Percentiles rank a stretch among this genome's conserved stretches.
These are phyloP conservation scores for Oceanites oceanicus DNA, from an alignment of 2,113 vertebrate species.

Conservation along the genomic window DNA sequence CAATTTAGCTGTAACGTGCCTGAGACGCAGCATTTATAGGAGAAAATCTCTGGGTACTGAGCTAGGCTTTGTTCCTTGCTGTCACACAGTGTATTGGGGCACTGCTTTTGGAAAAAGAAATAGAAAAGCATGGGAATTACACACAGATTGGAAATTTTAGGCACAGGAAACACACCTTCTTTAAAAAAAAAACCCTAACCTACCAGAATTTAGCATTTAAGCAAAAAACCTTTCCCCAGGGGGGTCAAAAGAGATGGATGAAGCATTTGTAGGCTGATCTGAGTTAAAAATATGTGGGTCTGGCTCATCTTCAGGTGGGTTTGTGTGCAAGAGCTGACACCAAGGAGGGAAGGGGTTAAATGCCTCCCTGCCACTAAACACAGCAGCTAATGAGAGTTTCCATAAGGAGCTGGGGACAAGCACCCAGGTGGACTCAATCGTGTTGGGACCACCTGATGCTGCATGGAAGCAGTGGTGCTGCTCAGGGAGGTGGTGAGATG, in stretches of 20 bases:
- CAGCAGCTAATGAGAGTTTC: background rate
- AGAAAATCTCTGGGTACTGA: background rate
- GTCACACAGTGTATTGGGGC: too few species aligned
- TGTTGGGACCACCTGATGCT: background rate
- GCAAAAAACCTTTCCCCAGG: background rate
- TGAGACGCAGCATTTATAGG: background rate
- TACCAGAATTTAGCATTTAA: background rate
- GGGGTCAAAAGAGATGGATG: background rate
- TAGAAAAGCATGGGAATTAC: background rate
- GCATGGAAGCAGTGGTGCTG: background rate
- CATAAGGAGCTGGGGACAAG: background rate
- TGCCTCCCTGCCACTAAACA: background rate
- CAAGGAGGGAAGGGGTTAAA: background rate
- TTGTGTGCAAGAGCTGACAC: background rate
- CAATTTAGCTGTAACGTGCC: background rate
- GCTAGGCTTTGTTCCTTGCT: background rate
- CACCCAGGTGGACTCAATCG: background rate
- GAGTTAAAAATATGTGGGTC: background rate
- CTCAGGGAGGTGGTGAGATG: background rate
- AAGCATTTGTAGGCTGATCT: background rate
- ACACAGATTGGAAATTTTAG: background rate
- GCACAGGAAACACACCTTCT: background rate
- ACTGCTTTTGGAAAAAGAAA: background rate
- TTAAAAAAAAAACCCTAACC: background rate
- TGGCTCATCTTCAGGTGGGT: background rate